phyloP scores from a whole-genome alignment of 2,113 vertebrate species.

The Grammomys surdaster region DNA sequence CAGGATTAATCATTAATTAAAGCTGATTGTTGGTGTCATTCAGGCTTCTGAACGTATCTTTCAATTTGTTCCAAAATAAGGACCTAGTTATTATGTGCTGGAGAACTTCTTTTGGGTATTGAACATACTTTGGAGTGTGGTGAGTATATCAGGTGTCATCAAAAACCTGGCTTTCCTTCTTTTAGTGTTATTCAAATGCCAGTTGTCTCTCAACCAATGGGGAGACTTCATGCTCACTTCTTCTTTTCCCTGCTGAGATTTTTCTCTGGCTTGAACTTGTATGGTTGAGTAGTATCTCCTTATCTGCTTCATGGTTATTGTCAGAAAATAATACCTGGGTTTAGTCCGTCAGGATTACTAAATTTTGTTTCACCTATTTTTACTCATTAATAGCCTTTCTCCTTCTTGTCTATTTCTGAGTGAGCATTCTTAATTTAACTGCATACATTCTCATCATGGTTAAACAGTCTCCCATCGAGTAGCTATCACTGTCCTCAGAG shows the following conservation, averaged over 20 bases:
- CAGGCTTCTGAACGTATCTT: slow-evolving; percentile 25
- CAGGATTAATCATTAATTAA: slow-evolving; percentile 18
- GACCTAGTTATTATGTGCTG: not conserved
- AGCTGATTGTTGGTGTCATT: slow-evolving; percentile 18
- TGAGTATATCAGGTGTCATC: not conserved
- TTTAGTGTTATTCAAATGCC: not conserved
- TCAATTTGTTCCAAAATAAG: slow-evolving; percentile 5
- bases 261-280: not conserved
- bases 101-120: not conserved
- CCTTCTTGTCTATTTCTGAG: not conserved
- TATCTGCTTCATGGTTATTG: not conserved
- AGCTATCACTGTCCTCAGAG: not conserved
- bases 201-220: not conserved
- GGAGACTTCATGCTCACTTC: not conserved
- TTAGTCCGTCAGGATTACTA: not conserved
- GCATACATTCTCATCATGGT: not conserved
- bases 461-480: not conserved
- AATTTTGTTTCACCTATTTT: not conserved
- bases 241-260: not conserved
- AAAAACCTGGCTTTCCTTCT: not conserved
- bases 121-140: not conserved
- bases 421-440: not conserved
- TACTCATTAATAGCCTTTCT: not conserved
- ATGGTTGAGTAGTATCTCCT: not conserved
- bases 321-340: not conserved